Percentiles rank a stretch among this genome's conserved stretches.
These are phyloP conservation scores for Pelodiscus sinensis DNA, from an alignment of 2,113 vertebrate species.

Conservation along the genomic window DNA sequence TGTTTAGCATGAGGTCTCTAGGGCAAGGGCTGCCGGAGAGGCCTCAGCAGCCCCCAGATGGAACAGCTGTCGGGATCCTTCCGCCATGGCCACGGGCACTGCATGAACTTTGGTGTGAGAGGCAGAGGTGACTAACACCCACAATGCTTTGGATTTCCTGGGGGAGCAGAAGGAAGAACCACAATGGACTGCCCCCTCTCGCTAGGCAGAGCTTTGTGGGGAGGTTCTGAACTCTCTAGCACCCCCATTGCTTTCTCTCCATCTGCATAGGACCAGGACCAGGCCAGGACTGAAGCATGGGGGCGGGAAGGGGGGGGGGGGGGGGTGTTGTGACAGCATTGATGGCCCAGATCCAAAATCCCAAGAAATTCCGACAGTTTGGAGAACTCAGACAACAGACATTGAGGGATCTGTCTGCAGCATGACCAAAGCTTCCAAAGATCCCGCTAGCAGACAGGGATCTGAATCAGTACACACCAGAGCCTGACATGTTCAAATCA, in stretches of 20 bases:
- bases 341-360: not conserved
- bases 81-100: not conserved
- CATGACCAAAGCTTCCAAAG: not conserved
- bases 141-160: not conserved
- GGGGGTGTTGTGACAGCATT: not conserved
- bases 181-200: not conserved
- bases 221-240: not conserved
- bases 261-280: not conserved
- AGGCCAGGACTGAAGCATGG: not conserved
- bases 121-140: not conserved
- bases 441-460: not conserved
- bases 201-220: not conserved
- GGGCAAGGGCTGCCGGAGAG: not conserved
- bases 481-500: not conserved
- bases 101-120: not conserved
- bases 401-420: not conserved
- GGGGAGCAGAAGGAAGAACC: rapidly evolving
- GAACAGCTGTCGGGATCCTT: not conserved
- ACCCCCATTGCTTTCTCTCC: not conserved
- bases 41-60: not conserved
- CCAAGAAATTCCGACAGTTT: not conserved
- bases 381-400: not conserved
- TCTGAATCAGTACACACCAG: not conserved
- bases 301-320: too few species aligned
- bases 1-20: not conserved